A percentile compares a stretch with the other conserved stretches of the same genome.
Conservation (phyloP, 2,888 invertebrate species). For the Parnassius orleans region DNA sequence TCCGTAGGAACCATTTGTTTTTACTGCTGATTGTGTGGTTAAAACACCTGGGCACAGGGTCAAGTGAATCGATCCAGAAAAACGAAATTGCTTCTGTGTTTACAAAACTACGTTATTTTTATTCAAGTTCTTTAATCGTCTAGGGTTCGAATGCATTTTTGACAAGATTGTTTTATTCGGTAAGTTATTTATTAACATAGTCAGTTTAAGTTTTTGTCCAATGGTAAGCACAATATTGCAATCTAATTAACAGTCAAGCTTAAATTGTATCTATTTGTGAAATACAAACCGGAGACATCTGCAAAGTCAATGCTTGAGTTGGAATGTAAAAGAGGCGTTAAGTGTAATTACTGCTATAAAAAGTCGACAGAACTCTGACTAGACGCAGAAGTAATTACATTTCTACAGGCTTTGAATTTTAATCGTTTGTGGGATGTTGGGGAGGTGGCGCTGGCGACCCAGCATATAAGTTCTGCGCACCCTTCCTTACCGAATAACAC, state of each 20-base stretch:
- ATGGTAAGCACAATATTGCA: not conserved
- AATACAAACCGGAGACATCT: constrained; percentile 14
- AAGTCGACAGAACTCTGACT: constrained; percentile 68
- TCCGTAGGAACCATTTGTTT: constrained; percentile 59
- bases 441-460: constrained; percentile 28
- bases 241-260: not conserved
- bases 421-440: constrained; percentile 52
- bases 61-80: constrained; percentile 31
- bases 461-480: constrained; percentile 15
- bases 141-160: no score
- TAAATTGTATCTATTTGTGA: not conserved
- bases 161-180: no score
- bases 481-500: constrained; percentile 3
- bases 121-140: no score
- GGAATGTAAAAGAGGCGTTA: constrained; percentile 67
- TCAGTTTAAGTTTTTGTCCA: no score
- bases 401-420: constrained; percentile 77
- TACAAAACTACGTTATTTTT: no score
- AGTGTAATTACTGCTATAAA: constrained; percentile 72
- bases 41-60: constrained; percentile 60
- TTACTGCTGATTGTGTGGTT: constrained; percentile 72
- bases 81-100: not conserved
- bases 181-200: no score
- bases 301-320: constrained; percentile 27
- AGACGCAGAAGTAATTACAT: constrained; percentile 72